Conservation (phyloP, 1,140 invertebrate species). For the Ylistrum balloti region DNA sequence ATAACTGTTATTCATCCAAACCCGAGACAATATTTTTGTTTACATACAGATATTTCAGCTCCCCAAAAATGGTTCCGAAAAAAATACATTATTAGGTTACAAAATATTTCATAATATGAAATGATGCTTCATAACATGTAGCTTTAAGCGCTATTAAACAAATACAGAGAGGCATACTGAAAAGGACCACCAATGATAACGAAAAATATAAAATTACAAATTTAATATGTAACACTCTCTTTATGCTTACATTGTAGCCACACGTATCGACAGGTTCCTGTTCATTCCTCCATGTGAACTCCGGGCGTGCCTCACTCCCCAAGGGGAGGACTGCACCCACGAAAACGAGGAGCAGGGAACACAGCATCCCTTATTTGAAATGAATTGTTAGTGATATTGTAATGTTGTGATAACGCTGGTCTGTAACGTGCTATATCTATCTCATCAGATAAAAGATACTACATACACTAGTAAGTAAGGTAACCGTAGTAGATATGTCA, state of each 20-base stretch:
- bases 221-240: too few relatives aligned
- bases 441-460: background rate
- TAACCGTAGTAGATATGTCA: background rate
- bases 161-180: too few relatives aligned
- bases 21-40: too few relatives aligned
- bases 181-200: too few relatives aligned
- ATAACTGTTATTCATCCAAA: too few relatives aligned
- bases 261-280: background rate
- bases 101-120: too few relatives aligned
- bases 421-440: background rate
- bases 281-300: background rate
- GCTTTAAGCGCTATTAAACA: too few relatives aligned
- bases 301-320: background rate
- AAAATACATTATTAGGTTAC: too few relatives aligned
- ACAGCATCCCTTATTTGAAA: background rate
- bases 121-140: too few relatives aligned
- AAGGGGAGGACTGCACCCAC: constrained; percentile 20
- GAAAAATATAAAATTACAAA: too few relatives aligned
- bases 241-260: background rate
- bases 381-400: background rate
- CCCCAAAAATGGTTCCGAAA: too few relatives aligned
- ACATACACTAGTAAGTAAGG: background rate
- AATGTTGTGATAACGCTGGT: background rate
- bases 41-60: too few relatives aligned
- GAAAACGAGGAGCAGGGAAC: background rate